phyloP scores from a whole-genome alignment of 1,140 invertebrate genomes.

The Tribolium madens region DNA sequence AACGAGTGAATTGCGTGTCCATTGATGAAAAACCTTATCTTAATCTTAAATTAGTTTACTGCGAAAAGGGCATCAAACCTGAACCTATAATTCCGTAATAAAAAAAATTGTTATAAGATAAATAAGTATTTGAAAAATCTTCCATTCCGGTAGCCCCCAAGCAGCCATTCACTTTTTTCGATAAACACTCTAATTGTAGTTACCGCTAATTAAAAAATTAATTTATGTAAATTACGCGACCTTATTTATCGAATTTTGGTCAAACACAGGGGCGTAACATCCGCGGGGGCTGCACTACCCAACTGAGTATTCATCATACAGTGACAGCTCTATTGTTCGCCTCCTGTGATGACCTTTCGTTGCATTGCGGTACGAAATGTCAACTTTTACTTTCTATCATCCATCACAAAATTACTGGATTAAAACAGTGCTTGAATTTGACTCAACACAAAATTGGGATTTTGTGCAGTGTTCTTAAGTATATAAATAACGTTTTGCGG shows the following conservation, averaged over 20 bases:
- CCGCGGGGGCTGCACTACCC: neutral
- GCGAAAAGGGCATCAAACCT: no score
- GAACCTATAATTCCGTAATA: neutral
- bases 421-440: neutral
- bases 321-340: neutral
- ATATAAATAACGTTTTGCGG: constrained; percentile 24
- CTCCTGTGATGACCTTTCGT: neutral
- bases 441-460: neutral
- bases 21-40: neutral
- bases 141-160: neutral
- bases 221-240: neutral
- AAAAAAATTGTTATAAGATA: neutral
- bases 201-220: neutral
- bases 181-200: neutral
- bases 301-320: neutral
- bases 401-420: neutral
- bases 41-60: neutral
- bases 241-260: neutral
- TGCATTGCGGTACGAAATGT: constrained; percentile 26
- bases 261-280: neutral
- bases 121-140: no score
- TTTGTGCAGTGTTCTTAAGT: neutral
- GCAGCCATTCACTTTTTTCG: constrained; percentile 13
- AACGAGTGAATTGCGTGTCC: neutral
- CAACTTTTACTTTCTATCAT: constrained; percentile 17